Evolutionary conservation across 2,113 vertebrate genomes (phyloP).

Genomic region (Perognathus longimembris): DNA sequence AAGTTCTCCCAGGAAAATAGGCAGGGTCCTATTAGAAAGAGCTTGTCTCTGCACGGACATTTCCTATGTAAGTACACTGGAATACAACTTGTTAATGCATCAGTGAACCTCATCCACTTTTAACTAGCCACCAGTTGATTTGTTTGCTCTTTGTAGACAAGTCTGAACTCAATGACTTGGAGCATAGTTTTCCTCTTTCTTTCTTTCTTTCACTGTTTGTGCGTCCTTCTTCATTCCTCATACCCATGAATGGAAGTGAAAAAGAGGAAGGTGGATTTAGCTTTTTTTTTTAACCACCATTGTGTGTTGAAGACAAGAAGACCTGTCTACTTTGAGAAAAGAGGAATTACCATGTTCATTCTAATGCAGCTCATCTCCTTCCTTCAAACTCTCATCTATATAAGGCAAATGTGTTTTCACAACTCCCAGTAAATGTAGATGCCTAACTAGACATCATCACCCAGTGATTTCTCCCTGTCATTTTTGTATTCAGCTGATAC

Average conservation of each 20-base stretch:
- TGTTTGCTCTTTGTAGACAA: too few species aligned
- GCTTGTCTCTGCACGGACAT: background rate
- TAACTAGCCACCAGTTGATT: too few species aligned
- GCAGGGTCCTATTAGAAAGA: too few species aligned
- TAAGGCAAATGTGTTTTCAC: background rate
- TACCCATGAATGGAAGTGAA: too few species aligned
- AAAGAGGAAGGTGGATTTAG: too few species aligned
- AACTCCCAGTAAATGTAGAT: background rate
- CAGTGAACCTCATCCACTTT: too few species aligned
- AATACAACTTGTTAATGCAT: background rate
- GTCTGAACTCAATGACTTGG: too few species aligned
- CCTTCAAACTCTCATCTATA: background rate
- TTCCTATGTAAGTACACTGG: background rate
- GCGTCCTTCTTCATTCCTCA: too few species aligned
- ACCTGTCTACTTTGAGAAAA: background rate
- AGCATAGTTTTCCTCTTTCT: too few species aligned
- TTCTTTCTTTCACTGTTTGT: too few species aligned
- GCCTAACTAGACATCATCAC: background rate
- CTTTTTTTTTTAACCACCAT: background rate
- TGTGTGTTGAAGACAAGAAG: background rate
- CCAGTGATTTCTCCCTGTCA: background rate
- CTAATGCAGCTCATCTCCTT: background rate
- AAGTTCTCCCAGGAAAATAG: background rate
- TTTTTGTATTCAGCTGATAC: background rate
- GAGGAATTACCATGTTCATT: background rate